A percentile compares a stretch with the other conserved stretches of the same genome.
These are phyloP conservation scores for Erebia epiphron DNA, from an alignment of 2,888 invertebrate species.

Conservation along the genomic window DNA sequence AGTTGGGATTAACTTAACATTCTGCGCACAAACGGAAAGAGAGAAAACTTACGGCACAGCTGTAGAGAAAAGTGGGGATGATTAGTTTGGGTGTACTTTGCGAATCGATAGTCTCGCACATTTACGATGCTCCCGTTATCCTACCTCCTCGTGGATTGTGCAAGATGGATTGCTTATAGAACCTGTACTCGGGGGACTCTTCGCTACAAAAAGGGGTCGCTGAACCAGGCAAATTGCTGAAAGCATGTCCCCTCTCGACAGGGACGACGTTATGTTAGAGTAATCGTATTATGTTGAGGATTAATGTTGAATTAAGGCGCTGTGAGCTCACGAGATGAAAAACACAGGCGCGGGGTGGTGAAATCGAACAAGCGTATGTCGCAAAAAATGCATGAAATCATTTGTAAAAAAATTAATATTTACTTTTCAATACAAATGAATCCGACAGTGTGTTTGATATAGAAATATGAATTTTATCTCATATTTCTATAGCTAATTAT, in stretches of 20 bases:
- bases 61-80: conserved; percentile 37
- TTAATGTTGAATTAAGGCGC: conserved; percentile 58
- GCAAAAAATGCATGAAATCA: too few relatives aligned
- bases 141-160: conserved; percentile 54
- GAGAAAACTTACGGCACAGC: conserved; percentile 46
- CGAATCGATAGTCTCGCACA: conserved; percentile 59
- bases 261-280: conserved; percentile 49
- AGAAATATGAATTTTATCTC: too few relatives aligned
- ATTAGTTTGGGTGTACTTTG: conserved; percentile 58
- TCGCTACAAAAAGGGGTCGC: conserved; percentile 61
- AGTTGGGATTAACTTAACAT: conserved; percentile 61
- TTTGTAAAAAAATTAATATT: too few relatives aligned
- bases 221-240: conserved; percentile 70
- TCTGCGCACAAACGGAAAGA: conserved; percentile 58
- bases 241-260: conserved; percentile 56
- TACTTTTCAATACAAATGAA: too few relatives aligned
- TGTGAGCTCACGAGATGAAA: too few relatives aligned
- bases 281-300: conserved; percentile 65
- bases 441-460: too few relatives aligned
- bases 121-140: conserved; percentile 56
- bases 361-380: too few relatives aligned
- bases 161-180: conserved; percentile 67
- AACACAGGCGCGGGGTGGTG: too few relatives aligned
- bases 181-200: conserved; percentile 49
- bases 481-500: too few relatives aligned